Percentiles rank a stretch among this genome's conserved stretches.
These are phyloP conservation scores for Artemia sinica DNA, from an alignment of 2,888 invertebrate species.

Conservation along the genomic window DNA sequence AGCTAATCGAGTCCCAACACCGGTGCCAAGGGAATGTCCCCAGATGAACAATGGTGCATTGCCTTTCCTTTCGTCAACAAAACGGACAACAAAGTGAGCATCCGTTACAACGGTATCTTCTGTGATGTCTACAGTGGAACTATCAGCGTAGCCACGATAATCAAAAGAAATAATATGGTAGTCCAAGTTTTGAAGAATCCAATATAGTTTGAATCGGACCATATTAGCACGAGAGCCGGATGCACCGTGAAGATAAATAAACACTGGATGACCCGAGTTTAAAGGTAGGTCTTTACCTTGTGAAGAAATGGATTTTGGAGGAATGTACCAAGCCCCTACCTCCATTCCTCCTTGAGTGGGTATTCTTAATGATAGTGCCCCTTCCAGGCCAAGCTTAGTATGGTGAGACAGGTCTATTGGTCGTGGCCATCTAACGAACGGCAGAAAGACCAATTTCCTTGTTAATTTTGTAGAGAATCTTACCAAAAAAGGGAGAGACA, in stretches of 20 bases:
- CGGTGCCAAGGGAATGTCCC: conserved; percentile 83
- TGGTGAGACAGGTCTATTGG: no score
- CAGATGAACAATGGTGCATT: conserved; percentile 59
- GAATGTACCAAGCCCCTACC: not conserved
- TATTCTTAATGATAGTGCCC: not conserved
- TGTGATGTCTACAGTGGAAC: conserved; percentile 35
- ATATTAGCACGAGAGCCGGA: conserved; percentile 49
- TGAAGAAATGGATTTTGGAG: conserved; percentile 24
- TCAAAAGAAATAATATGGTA: conserved; percentile 64
- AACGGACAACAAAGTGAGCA: conserved; percentile 54
- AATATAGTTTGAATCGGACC: conserved; percentile 56
- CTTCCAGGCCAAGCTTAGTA: not conserved
- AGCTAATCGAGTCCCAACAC: conserved; percentile 49
- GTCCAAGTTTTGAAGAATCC: conserved; percentile 45
- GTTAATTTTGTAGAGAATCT: no score
- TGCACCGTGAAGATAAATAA: conserved; percentile 56
- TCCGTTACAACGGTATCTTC: conserved; percentile 73
- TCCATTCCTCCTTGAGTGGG: not conserved
- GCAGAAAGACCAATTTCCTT: no score
- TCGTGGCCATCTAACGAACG: no score
- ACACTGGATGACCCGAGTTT: conserved; percentile 38
- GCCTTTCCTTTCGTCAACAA: conserved; percentile 44
- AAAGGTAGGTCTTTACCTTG: conserved; percentile 36
- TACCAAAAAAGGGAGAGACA: no score
- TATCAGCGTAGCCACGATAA: conserved; percentile 45